These are phyloP conservation scores for Drosophila mulleri DNA, from an alignment of 2,888 invertebrate genomes.

Conservation along the genomic window DNA sequence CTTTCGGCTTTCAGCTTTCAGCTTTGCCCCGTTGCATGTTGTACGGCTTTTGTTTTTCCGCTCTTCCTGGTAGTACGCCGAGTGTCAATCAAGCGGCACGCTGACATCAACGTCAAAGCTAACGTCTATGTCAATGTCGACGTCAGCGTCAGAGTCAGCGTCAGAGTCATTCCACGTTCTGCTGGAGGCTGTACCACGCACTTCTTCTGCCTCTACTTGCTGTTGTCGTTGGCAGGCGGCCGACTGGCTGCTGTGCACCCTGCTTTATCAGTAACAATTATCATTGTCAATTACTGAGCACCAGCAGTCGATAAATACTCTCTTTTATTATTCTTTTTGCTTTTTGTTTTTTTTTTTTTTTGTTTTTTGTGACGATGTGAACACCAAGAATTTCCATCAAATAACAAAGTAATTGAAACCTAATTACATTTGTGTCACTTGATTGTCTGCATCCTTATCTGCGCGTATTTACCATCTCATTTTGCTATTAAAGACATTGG, in stretches of 20 bases:
- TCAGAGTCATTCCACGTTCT: not conserved
- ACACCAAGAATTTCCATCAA: conserved; percentile 15
- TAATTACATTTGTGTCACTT: conserved; percentile 36
- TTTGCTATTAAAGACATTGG: conserved; percentile 11
- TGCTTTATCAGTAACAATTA: conserved; percentile 50
- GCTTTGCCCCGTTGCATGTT: conserved; percentile 15
- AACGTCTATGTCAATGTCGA: conserved; percentile 8
- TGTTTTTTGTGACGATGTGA: not conserved
- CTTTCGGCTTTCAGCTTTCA: not conserved
- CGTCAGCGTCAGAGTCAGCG: not conserved
- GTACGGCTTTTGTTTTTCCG: conserved; percentile 38
- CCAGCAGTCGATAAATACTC: not conserved
- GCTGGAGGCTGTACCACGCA: conserved; percentile 4
- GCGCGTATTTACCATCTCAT: not conserved
- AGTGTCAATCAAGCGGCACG: conserved; percentile 61
- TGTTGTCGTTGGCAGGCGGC: not conserved
- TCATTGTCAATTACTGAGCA: conserved; percentile 19
- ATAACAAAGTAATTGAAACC: conserved; percentile 19
- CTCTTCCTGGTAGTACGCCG: conserved; percentile 33
- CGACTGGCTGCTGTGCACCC: conserved; percentile 15
- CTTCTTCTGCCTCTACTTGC: not conserved
- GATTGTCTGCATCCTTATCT: conserved; percentile 15
- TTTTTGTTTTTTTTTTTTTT: not conserved
- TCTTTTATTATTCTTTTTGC: not conserved
- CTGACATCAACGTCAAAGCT: conserved; percentile 25